Conservation (phyloP, 2,888 invertebrate genomes). For the Pherbina coryleti region DNA sequence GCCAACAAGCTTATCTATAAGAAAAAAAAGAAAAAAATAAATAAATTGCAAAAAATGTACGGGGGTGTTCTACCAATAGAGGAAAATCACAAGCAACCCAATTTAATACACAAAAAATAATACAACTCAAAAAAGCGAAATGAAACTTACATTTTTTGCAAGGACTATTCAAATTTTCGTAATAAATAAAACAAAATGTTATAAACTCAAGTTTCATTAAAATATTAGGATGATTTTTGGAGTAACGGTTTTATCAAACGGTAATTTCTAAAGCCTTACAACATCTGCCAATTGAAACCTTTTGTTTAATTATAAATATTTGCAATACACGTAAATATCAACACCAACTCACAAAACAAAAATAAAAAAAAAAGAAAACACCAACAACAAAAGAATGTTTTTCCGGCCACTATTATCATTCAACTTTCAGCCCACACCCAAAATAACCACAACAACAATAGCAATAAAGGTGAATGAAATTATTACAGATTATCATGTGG, state of each 20-base stretch:
- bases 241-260: too few relatives aligned
- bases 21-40: too few relatives aligned
- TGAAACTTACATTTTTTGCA: too few relatives aligned
- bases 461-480: conserved; percentile 22
- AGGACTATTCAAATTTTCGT: too few relatives aligned
- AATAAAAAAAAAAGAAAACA: neutral
- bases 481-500: neutral
- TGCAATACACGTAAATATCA: neutral
- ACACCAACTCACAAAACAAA: conserved; percentile 33
- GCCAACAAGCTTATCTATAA: too few relatives aligned
- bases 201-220: too few relatives aligned
- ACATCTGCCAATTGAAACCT: too few relatives aligned
- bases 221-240: too few relatives aligned
- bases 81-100: neutral
- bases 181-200: too few relatives aligned
- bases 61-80: neutral
- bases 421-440: conserved; percentile 19
- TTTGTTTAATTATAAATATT: neutral
- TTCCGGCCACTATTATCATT: neutral
- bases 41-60: neutral
- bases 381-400: neutral
- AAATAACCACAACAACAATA: conserved; percentile 16
- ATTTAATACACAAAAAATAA: neutral
- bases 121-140: too few relatives aligned
- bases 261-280: too few relatives aligned